Conservation (phyloP, 1,140 invertebrate genomes). For the Nebria ingens region DNA sequence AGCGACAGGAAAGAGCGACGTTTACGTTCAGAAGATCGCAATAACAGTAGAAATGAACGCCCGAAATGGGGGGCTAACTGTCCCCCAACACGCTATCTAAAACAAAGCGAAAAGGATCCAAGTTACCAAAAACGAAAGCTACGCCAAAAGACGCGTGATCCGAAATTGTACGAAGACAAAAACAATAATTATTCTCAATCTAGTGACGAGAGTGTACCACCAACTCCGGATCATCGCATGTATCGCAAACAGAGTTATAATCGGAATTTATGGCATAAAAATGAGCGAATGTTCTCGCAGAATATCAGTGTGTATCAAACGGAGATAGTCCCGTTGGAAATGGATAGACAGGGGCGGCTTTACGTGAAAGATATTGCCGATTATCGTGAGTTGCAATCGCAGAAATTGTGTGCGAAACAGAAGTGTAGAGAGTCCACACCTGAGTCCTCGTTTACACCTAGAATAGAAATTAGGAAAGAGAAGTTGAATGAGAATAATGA, state of each 20-base stretch:
- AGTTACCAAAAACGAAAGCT: conserved; percentile 56
- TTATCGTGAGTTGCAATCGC: background rate
- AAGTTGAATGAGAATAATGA: conserved; percentile 6
- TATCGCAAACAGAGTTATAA: conserved; percentile 26
- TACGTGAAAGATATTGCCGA: background rate
- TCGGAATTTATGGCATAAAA: conserved; percentile 26
- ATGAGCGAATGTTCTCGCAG: conserved; percentile 24
- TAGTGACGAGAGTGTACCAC: conserved; percentile 46
- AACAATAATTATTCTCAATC: conserved; percentile 38
- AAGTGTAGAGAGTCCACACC: background rate
- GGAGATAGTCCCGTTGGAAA: conserved; percentile 30
- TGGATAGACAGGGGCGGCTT: conserved; percentile 16
- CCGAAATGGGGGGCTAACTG: conserved; percentile 58
- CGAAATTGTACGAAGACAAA: conserved; percentile 31
- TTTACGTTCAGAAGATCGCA: conserved; percentile 39
- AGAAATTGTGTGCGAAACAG: background rate
- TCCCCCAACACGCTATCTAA: conserved; percentile 59
- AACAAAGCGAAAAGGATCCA: conserved; percentile 66
- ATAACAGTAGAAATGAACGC: conserved; percentile 46
- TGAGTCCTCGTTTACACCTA: background rate
- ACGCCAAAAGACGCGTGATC: conserved; percentile 42
- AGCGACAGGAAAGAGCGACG: conserved; percentile 38
- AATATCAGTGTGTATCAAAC: conserved; percentile 30
- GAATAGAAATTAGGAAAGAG: background rate
- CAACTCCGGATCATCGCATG: conserved; percentile 31